phyloP scores from a whole-genome alignment of 2,113 vertebrate genomes.

The Tenrec ecaudatus region DNA sequence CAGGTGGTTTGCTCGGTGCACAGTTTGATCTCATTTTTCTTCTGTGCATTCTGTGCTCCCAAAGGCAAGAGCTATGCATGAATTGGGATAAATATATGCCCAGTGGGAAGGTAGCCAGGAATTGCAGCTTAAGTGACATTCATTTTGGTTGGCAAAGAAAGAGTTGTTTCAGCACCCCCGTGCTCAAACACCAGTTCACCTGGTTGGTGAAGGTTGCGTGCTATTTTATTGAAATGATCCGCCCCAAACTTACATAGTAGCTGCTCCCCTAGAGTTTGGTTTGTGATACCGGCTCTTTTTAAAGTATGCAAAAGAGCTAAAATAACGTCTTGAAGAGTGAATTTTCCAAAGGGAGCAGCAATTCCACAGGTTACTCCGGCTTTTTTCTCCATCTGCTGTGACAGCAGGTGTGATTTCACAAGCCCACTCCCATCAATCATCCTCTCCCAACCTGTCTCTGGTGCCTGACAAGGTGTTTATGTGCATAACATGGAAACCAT shows the following conservation, averaged over 20 bases:
- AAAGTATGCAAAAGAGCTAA: constrained; percentile 76
- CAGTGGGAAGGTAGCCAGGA: constrained; percentile 68
- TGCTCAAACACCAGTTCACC: constrained; percentile 69
- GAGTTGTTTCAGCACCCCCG: constrained; percentile 49
- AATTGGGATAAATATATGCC: constrained; percentile 6
- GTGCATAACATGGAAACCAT: constrained; percentile 76
- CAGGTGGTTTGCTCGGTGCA: not conserved
- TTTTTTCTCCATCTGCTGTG: constrained; percentile 82
- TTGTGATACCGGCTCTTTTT: constrained; percentile 69
- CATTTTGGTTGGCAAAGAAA: constrained; percentile 69
- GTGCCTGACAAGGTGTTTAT: constrained; percentile 85
- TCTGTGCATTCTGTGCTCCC: constrained; percentile 14
- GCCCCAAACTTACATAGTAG: constrained; percentile 31
- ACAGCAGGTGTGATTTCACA: constrained; percentile 85
- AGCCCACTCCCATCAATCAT: constrained; percentile 84
- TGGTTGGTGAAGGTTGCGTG: constrained; percentile 69
- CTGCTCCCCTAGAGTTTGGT: constrained; percentile 62
- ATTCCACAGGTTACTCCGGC: constrained; percentile 82
- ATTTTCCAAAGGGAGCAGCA: constrained; percentile 81
- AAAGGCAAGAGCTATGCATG: constrained; percentile 17
- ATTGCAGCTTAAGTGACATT: constrained; percentile 70
- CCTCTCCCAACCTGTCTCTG: constrained; percentile 81
- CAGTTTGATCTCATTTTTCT: not conserved
- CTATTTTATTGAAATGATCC: constrained; percentile 68
- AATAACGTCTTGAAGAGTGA: constrained; percentile 76